Base-by-base conservation (phyloP, 2,797 vertebrate species). In the Gambelia wislizenii region DNA sequence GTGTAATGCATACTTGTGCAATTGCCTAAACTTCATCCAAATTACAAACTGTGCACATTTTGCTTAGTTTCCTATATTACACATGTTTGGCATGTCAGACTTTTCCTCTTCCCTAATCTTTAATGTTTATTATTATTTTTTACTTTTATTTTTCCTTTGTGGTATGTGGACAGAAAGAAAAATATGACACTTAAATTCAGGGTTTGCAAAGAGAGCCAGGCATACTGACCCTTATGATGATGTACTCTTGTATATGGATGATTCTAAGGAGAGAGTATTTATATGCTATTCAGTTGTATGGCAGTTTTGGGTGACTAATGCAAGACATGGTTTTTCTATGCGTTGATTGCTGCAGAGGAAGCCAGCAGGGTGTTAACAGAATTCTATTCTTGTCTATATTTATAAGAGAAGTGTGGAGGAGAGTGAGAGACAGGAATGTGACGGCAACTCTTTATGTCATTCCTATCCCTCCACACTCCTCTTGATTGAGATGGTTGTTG, bases 1-100 rank as follows among this genome's bases (percentile, higher is more conserved):
- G 10, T 87, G 16, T 84, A 77, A 82, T 77, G 30, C 67, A 81
- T 74, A 85, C 77, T 16, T 25, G 44, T 33, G 79, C 64, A 83
- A 8, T 82, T 91, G 42, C 77, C 87, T 91, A 86, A 93, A 18
- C 27, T 33, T 91, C 39, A 22, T 90, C 36, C 49, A 80, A 72
- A 92, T 89, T 42, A 36, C 77, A 44, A 7, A 83, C 2, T 13
- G 3, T 61, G 72, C 0, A 7, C 13, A 2, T 67, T 47, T 56
- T 86, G 47, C 44, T 76, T 76, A 86, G 36, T 76, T 82, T 79
- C 64, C 84, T 82, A 16, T 81, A 54, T 86, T 59, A 47, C 33
- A 25, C 52, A 78, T 90, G 77, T 49, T 70, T 8, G 61, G 14
- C 14, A 80, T 72, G 20, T 86, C 22, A 84, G 83, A 47, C 36